phyloP scores from a whole-genome alignment of 2,113 vertebrate species.

The Dipodomys stephensi region DNA sequence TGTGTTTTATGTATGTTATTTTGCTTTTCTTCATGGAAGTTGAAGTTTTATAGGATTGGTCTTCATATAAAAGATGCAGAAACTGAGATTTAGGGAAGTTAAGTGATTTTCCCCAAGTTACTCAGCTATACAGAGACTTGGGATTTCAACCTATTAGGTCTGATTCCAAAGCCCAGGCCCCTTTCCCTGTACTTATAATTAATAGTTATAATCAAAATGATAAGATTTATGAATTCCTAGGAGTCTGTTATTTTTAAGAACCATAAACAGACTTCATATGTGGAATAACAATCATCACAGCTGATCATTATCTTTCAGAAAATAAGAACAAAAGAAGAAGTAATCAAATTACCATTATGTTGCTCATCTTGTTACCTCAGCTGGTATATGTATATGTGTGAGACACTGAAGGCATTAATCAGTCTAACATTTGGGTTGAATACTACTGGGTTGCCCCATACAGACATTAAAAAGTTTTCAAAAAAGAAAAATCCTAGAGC shows the following conservation, averaged over 20 bases:
- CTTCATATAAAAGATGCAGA: constrained; percentile 51
- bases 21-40: not conserved
- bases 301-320: constrained; percentile 51
- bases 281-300: constrained; percentile 14
- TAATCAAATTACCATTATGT: not conserved
- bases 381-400: not conserved
- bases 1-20: constrained; percentile 5
- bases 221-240: constrained; percentile 2
- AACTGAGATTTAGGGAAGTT: constrained; percentile 35
- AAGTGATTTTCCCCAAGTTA: not conserved
- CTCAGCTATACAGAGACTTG: constrained; percentile 16
- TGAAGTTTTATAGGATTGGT: not conserved
- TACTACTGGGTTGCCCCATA: not conserved
- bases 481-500: not conserved
- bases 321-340: constrained; percentile 6
- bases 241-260: constrained; percentile 49
- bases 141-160: constrained; percentile 13
- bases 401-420: not conserved
- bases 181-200: not conserved
- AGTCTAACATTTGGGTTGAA: constrained; percentile 4
- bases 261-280: constrained; percentile 47
- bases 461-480: constrained; percentile 1
- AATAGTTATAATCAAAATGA: constrained; percentile 40
- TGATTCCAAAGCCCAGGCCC: not conserved
- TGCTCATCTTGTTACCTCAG: not conserved